These are phyloP conservation scores for Protosalanx chinensis DNA, from an alignment of 2,797 vertebrate species.

Conservation along the genomic window DNA sequence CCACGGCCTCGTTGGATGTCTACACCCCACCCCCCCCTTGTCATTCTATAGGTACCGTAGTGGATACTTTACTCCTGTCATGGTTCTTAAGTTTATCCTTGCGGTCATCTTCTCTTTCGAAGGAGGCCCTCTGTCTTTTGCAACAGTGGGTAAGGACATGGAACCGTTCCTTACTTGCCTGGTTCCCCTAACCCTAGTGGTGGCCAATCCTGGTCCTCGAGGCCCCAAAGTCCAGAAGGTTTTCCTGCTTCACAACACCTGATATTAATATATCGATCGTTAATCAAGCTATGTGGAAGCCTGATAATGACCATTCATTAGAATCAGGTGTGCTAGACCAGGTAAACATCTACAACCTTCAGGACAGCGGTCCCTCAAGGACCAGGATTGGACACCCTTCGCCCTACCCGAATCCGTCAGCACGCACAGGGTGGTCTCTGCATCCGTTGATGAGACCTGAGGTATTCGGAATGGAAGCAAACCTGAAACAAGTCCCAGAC, in stretches of 20 bases:
- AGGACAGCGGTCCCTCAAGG: too few species aligned
- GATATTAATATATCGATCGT: too few species aligned
- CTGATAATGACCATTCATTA: too few species aligned
- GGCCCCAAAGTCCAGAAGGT: too few species aligned
- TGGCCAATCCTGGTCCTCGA: too few species aligned
- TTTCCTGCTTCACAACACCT: too few species aligned
- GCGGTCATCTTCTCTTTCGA: background rate
- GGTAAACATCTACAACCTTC: too few species aligned
- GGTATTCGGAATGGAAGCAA: background rate
- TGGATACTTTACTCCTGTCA: background rate
- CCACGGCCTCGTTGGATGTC: background rate
- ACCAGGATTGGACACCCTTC: too few species aligned
- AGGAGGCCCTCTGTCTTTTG: background rate
- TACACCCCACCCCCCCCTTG: too few species aligned
- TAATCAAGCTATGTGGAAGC: too few species aligned
- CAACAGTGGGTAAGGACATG: background rate
- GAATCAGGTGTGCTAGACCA: too few species aligned
- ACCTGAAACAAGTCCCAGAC: background rate
- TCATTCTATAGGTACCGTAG: background rate
- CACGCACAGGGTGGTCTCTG: background rate
- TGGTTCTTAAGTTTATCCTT: background rate
- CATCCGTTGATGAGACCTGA: background rate
- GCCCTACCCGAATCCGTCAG: background rate
- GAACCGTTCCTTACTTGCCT: background rate
- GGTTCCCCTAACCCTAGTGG: too few species aligned